Conservation (phyloP, 2,797 vertebrate species). For the Sandelia bainsii region DNA sequence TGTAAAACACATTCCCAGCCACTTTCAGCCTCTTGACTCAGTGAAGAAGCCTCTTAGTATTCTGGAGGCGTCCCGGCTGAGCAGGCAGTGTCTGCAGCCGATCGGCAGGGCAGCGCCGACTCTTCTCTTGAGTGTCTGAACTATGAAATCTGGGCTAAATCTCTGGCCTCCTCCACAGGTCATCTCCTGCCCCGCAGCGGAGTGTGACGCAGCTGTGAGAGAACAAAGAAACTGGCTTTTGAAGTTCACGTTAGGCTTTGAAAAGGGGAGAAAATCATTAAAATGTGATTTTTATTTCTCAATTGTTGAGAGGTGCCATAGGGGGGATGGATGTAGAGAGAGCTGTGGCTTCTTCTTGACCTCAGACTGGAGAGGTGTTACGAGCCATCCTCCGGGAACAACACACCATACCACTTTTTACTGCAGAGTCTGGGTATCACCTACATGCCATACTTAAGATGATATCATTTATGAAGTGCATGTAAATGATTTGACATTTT, state of each 20-base stretch:
- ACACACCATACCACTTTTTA: background rate
- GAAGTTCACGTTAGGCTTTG: slow-evolving; percentile 45
- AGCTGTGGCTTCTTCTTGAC: slow-evolving; percentile 6
- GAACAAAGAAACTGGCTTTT: slow-evolving; percentile 14
- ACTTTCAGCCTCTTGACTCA: background rate
- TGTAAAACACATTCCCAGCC: slow-evolving; percentile 1
- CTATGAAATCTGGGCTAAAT: slow-evolving; percentile 56
- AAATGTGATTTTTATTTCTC: slow-evolving; percentile 6
- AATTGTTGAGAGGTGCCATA: slow-evolving; percentile 12
- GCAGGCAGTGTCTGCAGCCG: slow-evolving; percentile 5
- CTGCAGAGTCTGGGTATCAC: background rate
- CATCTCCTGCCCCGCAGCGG: slow-evolving; percentile 24
- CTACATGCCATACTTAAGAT: no score
- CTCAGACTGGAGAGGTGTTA: slow-evolving; percentile 12
- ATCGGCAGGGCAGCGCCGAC: slow-evolving; percentile 11
- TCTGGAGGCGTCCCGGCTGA: slow-evolving; percentile 2
- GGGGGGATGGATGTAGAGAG: background rate
- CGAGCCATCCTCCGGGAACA: background rate
- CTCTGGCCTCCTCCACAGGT: slow-evolving; percentile 40
- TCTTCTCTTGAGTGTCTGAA: slow-evolving; percentile 46
- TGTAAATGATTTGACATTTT: no score
- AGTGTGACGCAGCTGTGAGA: slow-evolving; percentile 21
- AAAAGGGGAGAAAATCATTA: slow-evolving; percentile 34
- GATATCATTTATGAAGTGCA: no score
- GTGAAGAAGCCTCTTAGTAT: slow-evolving; percentile 36